These are phyloP conservation scores for Prorops nasuta DNA, from an alignment of 1,140 invertebrate genomes.

Conservation along the genomic window DNA sequence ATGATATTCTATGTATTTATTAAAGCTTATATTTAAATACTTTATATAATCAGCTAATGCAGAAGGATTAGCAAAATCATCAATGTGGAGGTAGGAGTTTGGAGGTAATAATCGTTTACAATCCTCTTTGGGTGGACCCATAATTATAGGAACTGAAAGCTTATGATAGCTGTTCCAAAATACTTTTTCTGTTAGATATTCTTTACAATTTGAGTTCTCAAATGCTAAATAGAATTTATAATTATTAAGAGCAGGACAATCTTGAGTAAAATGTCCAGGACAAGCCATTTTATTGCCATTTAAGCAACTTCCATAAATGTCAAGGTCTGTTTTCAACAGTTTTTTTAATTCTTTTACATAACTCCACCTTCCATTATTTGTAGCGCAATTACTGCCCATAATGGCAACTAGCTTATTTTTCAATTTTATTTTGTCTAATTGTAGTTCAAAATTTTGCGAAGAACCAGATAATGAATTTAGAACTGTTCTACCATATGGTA, in stretches of 20 bases:
- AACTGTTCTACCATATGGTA: conserved; percentile 66
- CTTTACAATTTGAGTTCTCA: conserved; percentile 71
- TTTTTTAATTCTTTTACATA: conserved; percentile 62
- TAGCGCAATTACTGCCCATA: conserved; percentile 65
- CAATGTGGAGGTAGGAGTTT: conserved; percentile 70
- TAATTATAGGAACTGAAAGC: conserved; percentile 68
- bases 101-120: conserved; percentile 62
- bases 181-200: conserved; percentile 72
- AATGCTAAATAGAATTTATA: conserved; percentile 78
- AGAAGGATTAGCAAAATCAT: conserved; percentile 66
- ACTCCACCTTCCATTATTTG: conserved; percentile 58
- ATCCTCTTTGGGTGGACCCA: conserved; percentile 59
- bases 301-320: conserved; percentile 40
- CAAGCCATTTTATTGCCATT: conserved; percentile 50
- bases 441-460: conserved; percentile 31
- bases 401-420: conserved; percentile 58
- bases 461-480: conserved; percentile 14
- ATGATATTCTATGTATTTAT: conserved; percentile 65
- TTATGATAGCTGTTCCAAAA: conserved; percentile 67
- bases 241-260: conserved; percentile 58
- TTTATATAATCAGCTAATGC: conserved; percentile 65
- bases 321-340: conserved; percentile 34
- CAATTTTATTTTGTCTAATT: conserved; percentile 6
- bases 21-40: conserved; percentile 59
- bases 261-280: conserved; percentile 60